Percentiles rank a stretch among this genome's conserved stretches.
phyloP scores from a whole-genome alignment of 2,888 invertebrate species.

The Belgica antarctica region DNA sequence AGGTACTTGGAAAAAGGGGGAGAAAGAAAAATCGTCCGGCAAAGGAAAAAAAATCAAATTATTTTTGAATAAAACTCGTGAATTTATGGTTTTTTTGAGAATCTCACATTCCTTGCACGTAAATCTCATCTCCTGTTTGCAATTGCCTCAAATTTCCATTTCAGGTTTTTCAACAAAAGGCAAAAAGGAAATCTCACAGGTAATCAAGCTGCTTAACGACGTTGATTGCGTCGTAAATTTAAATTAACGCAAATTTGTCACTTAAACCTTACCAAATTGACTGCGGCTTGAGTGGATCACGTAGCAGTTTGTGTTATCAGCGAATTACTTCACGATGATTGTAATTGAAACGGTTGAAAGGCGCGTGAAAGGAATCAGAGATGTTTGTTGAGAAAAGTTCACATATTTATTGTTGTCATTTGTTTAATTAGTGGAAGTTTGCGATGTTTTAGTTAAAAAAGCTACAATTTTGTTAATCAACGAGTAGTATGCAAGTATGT shows the following conservation, averaged over 20 bases:
- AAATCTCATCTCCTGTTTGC: conserved; percentile 15
- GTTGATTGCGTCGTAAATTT: background rate
- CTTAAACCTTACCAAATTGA: conserved; percentile 11
- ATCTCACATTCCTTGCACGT: conserved; percentile 12
- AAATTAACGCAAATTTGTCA: conserved; percentile 2
- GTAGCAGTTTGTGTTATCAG: too few relatives aligned
- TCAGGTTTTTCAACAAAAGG: background rate
- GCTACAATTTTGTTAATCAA: too few relatives aligned
- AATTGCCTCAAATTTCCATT: background rate
- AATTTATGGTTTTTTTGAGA: conserved; percentile 24
- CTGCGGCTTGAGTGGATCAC: background rate
- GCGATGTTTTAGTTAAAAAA: too few relatives aligned
- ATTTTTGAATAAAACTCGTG: conserved; percentile 29
- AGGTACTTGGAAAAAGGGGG: background rate
- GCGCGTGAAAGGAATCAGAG: too few relatives aligned
- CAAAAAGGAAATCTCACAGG: conserved; percentile 4
- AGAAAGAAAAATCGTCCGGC: conserved; percentile 25
- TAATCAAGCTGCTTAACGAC: background rate
- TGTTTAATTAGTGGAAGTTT: too few relatives aligned
- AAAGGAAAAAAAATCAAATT: conserved; percentile 19
- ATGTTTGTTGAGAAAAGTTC: too few relatives aligned
- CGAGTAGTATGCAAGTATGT: too few relatives aligned
- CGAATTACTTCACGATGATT: background rate
- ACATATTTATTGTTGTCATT: background rate
- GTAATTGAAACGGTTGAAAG: too few relatives aligned